A percentile compares a stretch with the other conserved stretches of the same genome.
These are phyloP conservation scores for Thunnus albacares DNA, from an alignment of 2,797 vertebrate genomes.

Conservation along the genomic window DNA sequence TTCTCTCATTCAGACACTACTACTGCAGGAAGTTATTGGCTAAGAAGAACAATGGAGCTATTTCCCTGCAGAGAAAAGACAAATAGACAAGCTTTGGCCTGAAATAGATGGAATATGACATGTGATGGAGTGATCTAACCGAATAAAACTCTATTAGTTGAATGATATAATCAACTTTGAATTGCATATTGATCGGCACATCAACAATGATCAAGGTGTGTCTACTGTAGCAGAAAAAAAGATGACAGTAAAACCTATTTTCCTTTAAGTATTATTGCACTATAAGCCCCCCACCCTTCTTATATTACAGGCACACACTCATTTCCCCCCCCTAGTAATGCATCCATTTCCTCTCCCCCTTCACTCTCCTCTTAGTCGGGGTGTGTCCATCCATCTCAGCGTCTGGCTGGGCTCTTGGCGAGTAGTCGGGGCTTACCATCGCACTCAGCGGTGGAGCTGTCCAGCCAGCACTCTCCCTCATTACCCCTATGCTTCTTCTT, in stretches of 20 bases:
- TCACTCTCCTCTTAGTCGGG: constrained; percentile 52
- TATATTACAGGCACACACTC: constrained; percentile 72
- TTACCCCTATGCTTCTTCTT: constrained; percentile 91
- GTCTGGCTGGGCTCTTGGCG: constrained; percentile 54
- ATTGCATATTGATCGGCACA: constrained; percentile 60
- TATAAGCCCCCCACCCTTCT: constrained; percentile 55
- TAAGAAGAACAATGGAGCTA: constrained; percentile 33
- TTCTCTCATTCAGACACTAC: not conserved
- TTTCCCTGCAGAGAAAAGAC: constrained; percentile 33
- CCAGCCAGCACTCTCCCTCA: constrained; percentile 88
- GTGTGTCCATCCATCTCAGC: constrained; percentile 71
- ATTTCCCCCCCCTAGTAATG: constrained; percentile 72
- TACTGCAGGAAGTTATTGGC: not conserved
- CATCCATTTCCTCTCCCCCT: constrained; percentile 71
- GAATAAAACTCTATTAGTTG: constrained; percentile 42
- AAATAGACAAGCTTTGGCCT: constrained; percentile 25
- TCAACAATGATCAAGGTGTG: constrained; percentile 44
- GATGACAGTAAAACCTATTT: constrained; percentile 56
- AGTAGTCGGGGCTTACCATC: constrained; percentile 73
- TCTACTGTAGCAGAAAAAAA: constrained; percentile 54
- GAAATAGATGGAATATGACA: constrained; percentile 35
- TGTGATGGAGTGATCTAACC: constrained; percentile 45
- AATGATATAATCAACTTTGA: constrained; percentile 55
- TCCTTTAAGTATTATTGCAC: constrained; percentile 63
- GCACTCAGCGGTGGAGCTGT: constrained; percentile 80